Base-by-base conservation (phyloP, 2,888 invertebrate species). In the Nasonovia ribisnigri region DNA sequence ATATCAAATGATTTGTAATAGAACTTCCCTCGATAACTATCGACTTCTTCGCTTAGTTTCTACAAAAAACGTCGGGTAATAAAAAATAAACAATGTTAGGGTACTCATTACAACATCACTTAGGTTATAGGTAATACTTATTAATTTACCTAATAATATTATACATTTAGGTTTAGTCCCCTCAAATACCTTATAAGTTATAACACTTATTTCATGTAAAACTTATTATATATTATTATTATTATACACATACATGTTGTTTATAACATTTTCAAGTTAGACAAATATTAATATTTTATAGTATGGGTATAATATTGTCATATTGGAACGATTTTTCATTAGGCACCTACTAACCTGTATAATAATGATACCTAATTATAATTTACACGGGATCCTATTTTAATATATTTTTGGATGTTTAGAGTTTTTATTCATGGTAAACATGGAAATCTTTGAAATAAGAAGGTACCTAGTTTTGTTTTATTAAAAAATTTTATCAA, bases 1-100 rank as follows among this genome's bases (percentile, higher is more conserved):
- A 92, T 89, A 48, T 92, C 88, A 6, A 89, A 89, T n/a, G 60
- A 11, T 92, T 92, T 92, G 20, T 92, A 92, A 84, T 92, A 48
- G 36, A 92, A 92, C 77, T 54, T 88, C 6, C 88, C 86, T 5
- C 0, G 36, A 5, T 84, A 36, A n/a, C 84, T 42, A 26, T 4
- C 2, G 0, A 92, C 43, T 92, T 92, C 84, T 43, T 88, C 54
- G 3, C 57, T 92, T 46, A 92, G 54, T 92, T 89, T 89, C 92
- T 92, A 77, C 3, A 20, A 36, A 36, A 77, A 77, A 77, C 5
- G 36, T 36, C 26, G 16, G 11, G 11, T n/a, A 20, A 88, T 48
- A 51, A 51, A 51, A 51, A n/a, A 51, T n/a, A 36, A n/a, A 51
- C 20, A 24, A 36, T 51, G 0, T 24, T 88, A 48, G 0, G 26